Percentiles rank a stretch among this genome's conserved stretches.
Evolutionary conservation across 2,888 invertebrate genomes (phyloP).

Genomic region (Zaprionus obscuricornis): DNA sequence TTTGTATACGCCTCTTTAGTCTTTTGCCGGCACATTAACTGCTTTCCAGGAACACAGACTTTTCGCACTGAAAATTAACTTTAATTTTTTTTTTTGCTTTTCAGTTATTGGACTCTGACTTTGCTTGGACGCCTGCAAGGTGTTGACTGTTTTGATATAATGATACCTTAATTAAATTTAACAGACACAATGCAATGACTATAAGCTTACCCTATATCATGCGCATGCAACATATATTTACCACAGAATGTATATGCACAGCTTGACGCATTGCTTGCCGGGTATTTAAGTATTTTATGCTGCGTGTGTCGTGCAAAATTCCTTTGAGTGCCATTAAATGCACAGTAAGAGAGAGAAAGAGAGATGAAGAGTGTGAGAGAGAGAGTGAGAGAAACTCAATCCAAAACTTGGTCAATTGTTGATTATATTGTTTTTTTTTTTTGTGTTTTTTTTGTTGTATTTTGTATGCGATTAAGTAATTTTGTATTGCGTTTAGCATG

Average conservation of each 20-base stretch:
- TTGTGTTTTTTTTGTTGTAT: constrained; percentile 53
- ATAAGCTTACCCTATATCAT: neutral
- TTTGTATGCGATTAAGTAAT: constrained; percentile 39
- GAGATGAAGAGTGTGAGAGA: neutral
- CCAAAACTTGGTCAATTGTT: constrained; percentile 47
- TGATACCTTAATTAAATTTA: constrained; percentile 74
- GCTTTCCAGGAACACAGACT: constrained; percentile 57
- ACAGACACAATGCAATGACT: constrained; percentile 34
- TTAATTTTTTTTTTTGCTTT: constrained; percentile 17
- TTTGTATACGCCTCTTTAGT: constrained; percentile 10
- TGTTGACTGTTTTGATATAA: constrained; percentile 73
- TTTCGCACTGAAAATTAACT: constrained; percentile 60
- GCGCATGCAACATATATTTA: constrained; percentile 31
- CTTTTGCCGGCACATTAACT: constrained; percentile 44
- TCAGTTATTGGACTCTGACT: constrained; percentile 8
- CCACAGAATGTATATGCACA: too few relatives aligned
- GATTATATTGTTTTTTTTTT: constrained; percentile 56
- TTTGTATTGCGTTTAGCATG: constrained; percentile 62
- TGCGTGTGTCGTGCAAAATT: constrained; percentile 40
- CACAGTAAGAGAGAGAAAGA: too few relatives aligned
- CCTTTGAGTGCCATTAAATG: constrained; percentile 56
- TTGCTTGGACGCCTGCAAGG: constrained; percentile 66
- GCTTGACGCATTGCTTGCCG: too few relatives aligned
- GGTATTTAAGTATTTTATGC: constrained; percentile 25
- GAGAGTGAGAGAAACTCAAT: constrained; percentile 1